phyloP scores from a whole-genome alignment of 2,797 vertebrate genomes.

The Hippocampus kuda region DNA sequence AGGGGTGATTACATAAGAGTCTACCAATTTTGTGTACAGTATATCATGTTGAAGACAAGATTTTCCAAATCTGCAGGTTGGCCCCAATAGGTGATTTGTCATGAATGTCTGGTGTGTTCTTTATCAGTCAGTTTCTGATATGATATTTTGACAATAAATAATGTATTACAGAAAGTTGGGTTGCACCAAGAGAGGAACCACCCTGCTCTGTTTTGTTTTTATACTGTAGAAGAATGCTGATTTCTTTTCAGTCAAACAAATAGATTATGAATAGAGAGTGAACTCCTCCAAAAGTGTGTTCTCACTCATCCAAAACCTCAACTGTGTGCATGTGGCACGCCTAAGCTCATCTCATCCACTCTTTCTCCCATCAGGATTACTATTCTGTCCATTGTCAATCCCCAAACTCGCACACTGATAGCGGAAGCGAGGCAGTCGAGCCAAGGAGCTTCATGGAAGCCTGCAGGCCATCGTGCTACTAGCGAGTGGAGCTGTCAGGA shows the following conservation, averaged over 20 bases:
- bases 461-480: conserved; percentile 19
- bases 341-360: conserved; percentile 43
- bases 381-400: conserved; percentile 47
- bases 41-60: not conserved
- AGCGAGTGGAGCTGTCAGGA: conserved; percentile 13
- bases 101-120: not conserved
- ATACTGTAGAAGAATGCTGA: not conserved
- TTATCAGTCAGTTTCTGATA: too few relatives aligned
- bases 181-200: too few relatives aligned
- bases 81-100: too few relatives aligned
- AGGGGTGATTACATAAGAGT: conserved; percentile 20
- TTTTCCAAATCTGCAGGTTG: not conserved
- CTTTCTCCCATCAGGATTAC: conserved; percentile 67
- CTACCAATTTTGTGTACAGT: conserved; percentile 1
- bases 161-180: too few relatives aligned
- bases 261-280: not conserved
- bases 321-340: conserved; percentile 6
- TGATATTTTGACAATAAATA: too few relatives aligned
- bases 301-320: not conserved
- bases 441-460: conserved; percentile 32
- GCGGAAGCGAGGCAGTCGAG: conserved; percentile 42
- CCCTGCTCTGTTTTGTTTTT: too few relatives aligned
- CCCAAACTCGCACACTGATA: conserved; percentile 35
- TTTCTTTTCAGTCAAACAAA: not conserved
- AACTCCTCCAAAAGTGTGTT: not conserved